phyloP scores from a whole-genome alignment of 2,797 vertebrate genomes.

The Platalea minor region DNA sequence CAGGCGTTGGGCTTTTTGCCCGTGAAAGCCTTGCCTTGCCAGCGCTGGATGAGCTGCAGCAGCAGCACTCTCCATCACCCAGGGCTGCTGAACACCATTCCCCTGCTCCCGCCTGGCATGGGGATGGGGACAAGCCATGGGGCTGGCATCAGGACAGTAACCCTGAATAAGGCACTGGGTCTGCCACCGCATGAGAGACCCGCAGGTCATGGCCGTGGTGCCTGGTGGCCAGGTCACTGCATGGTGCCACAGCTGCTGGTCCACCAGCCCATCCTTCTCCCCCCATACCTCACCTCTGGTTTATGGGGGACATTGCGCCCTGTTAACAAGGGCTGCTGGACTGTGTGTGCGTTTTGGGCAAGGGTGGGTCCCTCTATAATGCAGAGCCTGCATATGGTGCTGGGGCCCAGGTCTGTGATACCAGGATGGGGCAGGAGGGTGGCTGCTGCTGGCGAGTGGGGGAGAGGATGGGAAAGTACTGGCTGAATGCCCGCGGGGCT shows the following conservation, averaged over 20 bases:
- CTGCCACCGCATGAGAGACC: fast-evolving
- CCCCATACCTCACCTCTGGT: background rate
- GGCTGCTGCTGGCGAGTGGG: fast-evolving
- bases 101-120: fast-evolving
- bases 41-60: background rate
- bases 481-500: background rate
- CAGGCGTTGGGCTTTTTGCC: background rate
- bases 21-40: background rate
- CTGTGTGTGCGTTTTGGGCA: background rate
- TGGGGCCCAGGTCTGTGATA: background rate
- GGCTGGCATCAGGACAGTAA: background rate
- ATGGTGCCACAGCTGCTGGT: background rate
- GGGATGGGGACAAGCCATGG: fast-evolving
- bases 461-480: background rate
- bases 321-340: background rate
- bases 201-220: fast-evolving
- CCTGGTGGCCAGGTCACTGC: background rate
- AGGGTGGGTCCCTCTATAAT: background rate
- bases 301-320: background rate
- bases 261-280: background rate
- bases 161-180: background rate
- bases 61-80: background rate
- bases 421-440: background rate
- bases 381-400: background rate
- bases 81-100: background rate